Conservation (phyloP, 2,113 vertebrate species). For the Fukomys damarensis region DNA sequence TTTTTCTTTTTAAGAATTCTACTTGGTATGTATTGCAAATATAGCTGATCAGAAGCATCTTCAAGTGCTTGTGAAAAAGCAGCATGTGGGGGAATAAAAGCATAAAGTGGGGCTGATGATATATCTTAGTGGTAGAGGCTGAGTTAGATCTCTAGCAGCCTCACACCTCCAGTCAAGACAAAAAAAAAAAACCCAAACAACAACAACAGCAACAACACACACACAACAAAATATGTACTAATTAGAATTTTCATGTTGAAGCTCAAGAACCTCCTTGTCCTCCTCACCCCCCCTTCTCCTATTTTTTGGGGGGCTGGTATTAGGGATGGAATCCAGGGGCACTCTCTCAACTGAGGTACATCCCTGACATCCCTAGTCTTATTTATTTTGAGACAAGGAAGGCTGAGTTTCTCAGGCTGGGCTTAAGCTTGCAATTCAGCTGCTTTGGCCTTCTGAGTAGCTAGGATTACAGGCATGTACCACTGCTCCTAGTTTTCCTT, state of each 20-base stretch:
- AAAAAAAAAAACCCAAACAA: background rate
- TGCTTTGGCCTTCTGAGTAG: background rate
- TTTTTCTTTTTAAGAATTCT: constrained; percentile 40
- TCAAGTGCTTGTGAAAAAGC: constrained; percentile 47
- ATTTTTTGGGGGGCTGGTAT: background rate
- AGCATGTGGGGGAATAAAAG: background rate
- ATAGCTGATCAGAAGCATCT: background rate
- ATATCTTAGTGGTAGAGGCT: background rate
- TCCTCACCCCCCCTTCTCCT: background rate
- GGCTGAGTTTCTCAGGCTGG: background rate
- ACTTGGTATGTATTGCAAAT: background rate
- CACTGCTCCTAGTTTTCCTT: background rate
- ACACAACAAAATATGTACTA: background rate
- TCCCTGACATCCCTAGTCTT: background rate
- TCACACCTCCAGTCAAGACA: background rate
- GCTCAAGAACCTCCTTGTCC: background rate
- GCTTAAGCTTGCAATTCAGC: background rate
- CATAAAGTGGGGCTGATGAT: background rate
- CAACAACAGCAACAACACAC: no score
- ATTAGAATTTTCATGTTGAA: background rate
- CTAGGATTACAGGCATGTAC: background rate
- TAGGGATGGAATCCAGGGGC: background rate
- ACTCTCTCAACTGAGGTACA: background rate
- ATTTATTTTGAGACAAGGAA: background rate
- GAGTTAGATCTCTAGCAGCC: background rate